Conservation (phyloP, 2,888 invertebrate species). For the Callinectes sapidus region DNA sequence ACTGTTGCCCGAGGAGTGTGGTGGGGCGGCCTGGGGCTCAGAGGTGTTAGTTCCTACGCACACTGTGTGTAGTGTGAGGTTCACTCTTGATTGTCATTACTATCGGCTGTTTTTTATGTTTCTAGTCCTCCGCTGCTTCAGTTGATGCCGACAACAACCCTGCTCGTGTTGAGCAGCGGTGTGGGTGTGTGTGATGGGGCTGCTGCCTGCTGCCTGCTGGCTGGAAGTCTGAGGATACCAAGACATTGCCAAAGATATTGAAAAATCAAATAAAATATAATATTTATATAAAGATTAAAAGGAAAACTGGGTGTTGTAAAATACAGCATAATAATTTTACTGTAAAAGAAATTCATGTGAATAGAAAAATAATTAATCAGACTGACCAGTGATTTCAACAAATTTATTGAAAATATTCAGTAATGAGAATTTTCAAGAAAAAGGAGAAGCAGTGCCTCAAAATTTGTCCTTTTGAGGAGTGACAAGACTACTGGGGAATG, state of each 20-base stretch:
- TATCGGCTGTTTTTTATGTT: conserved; percentile 1
- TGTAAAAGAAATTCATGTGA: not conserved
- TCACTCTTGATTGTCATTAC: not conserved
- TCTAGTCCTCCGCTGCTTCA: conserved; percentile 19
- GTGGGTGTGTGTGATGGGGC: not conserved
- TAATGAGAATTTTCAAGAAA: not conserved
- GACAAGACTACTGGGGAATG: not conserved
- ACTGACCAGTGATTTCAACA: too few species aligned
- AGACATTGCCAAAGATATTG: not conserved
- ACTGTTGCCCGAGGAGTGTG: conserved; percentile 34
- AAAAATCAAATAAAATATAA: not conserved
- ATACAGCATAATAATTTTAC: not conserved
- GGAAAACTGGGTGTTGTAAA: not conserved
- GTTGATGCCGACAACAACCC: not conserved
- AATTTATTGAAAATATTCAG: not conserved
- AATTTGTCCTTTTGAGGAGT: not conserved
- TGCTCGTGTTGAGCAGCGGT: not conserved
- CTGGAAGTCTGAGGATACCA: not conserved
- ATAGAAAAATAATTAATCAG: not conserved
- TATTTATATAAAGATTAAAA: not conserved
- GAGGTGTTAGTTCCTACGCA: conserved; percentile 38
- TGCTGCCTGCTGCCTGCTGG: conserved; percentile 9
- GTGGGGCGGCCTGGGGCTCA: not conserved
- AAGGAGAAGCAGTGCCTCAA: not conserved
- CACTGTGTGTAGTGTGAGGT: not conserved